Evolutionary conservation across 37 sponge, comb jelly and placozoan species (phyloP), one percentile per base, ranked within the genome.

Genomic region (Ianthella basta): DNA sequence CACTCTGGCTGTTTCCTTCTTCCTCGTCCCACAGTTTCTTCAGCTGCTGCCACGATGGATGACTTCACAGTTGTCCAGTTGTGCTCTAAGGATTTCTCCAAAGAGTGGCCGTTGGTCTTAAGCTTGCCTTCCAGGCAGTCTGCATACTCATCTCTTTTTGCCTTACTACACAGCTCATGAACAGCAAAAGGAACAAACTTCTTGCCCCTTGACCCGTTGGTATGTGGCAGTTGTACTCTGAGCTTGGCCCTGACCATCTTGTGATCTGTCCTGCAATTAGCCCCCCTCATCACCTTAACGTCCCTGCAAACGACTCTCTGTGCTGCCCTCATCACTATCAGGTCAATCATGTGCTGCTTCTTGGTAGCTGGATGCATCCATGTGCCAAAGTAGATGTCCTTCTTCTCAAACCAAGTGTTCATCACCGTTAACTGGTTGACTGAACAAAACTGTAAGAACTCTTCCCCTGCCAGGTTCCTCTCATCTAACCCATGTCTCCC

Each of bases 181-280:
- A 56, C 59, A 56, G 59, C 59, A 56, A 56, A 56, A 19, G 59
- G 59, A 15, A 56, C 59, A 19, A 18, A 56, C 59, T 56, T 56
- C 59, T 56, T 56, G 59, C 18, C 59, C 59, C 59, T 56, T 56
- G 59, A 56, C 16, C 59, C 18, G 59, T 18, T 56, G 18, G 59
- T 18, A 19, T 56, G 59, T 18, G 18, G 59, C 18, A 56, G 59
- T 29, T 14, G 15, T 32, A 68, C 19, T 20, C 34, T 77, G 20
- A 77, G 21, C n/a, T 77, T 36, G 44, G 79, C 79, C 16, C 79
- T 27, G 23, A 84, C 16, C 57, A 84, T 29, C 73, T 84, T 84
- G 57, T 69, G 84, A 56, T 84, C 84, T 53, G 84, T 84, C 84
- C 84, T 70, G 73, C 84, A 84, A 23, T 84, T n/a, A n/a, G 73